Evolutionary conservation across 2,797 vertebrate species (phyloP).

Genomic region (Trichosurus vulpecula): DNA sequence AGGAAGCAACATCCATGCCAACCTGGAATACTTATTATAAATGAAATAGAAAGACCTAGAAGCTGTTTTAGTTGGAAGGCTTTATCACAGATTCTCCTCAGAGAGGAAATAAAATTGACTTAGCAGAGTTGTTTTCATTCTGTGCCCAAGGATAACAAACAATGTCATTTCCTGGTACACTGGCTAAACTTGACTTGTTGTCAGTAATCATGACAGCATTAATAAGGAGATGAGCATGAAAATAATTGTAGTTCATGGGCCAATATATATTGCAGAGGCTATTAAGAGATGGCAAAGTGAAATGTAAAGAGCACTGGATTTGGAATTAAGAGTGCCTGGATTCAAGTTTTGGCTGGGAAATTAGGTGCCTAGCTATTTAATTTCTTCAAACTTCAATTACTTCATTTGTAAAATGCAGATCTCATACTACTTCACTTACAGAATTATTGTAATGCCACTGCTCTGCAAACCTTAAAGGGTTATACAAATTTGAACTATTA

Average conservation of each 20-base stretch:
- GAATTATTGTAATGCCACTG: neutral
- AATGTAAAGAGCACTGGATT: neutral
- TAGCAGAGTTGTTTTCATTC: neutral
- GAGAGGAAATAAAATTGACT: neutral
- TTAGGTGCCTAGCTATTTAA: neutral
- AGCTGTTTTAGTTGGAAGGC: neutral
- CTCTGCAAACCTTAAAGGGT: neutral
- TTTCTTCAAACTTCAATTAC: neutral
- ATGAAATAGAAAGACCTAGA: too few relatives aligned
- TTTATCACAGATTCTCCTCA: neutral
- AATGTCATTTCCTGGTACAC: neutral
- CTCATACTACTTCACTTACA: neutral
- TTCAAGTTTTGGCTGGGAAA: neutral
- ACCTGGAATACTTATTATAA: too few relatives aligned
- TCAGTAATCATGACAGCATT: neutral
- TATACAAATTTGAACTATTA: neutral
- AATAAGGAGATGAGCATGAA: neutral
- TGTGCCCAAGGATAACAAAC: neutral
- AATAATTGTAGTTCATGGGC: neutral
- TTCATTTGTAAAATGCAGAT: neutral
- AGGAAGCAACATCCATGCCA: neutral
- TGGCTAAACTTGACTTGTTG: neutral
- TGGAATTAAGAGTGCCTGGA: too few relatives aligned
- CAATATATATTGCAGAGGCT: neutral
- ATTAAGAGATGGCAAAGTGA: too few relatives aligned